Evolutionary conservation across 2,113 vertebrate species (phyloP), one percentile per base, ranked within the genome.

Genomic region (Glareola pratincola): DNA sequence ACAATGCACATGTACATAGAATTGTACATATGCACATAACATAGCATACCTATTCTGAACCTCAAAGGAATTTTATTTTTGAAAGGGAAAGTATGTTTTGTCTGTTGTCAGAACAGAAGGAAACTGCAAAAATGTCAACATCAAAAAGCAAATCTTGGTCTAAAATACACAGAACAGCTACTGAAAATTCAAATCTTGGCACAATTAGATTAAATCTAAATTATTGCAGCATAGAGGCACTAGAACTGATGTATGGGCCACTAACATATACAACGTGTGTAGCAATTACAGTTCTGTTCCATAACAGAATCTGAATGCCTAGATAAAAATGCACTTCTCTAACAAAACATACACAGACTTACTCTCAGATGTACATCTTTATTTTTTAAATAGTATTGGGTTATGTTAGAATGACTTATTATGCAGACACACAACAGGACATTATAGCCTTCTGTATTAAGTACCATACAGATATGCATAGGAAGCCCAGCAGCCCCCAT

Each of bases 281-380:
- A 94, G 71, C 90, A 94, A 94, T 96, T 97, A 95, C 41, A 96
- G 71, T 94, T 98, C 78, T 94, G 47, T 95, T 96, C 76, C 90
- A 78, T 90, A 97, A 91, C 54, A 91, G 75, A 69, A 96, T 56
- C 43, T 89, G 79, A 97, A 79, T 56, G 53, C 56, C 64, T 53
- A 82, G 43, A 47, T 82, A 66, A 72, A 96, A 95, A 91, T 48
- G 24, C 26, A 71, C 8, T 63, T 34, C 34, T 90, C 72, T 96
- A 92, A 89, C 66, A 87, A 69, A 95, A 94, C 5, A 2, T 72
- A 85, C 27, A 43, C 30, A 59, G 30, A 77, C 26, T 94, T 94
- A 29, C 75, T 71, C 53, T 73, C 32, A 30, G 47, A 77, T 59
- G 37, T 92, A 30, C 51, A 60, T 67, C 12, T 68, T 75, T 75